A percentile compares a stretch with the other conserved stretches of the same genome.
phyloP scores from a whole-genome alignment of 2,888 invertebrate genomes.

The Syritta pipiens region DNA sequence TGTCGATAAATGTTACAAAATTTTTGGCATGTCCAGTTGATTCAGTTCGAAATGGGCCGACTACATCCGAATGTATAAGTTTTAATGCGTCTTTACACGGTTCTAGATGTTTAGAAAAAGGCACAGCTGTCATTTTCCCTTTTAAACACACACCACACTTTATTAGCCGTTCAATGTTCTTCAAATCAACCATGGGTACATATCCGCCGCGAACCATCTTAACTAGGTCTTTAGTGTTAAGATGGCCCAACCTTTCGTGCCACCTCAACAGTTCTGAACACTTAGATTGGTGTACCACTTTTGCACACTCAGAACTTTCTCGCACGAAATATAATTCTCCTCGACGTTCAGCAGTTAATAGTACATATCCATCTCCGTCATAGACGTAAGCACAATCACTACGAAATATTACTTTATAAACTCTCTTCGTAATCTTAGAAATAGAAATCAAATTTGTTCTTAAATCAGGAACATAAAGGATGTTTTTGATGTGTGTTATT shows the following conservation, averaged over 20 bases:
- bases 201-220: constrained; percentile 2
- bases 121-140: constrained; percentile 23
- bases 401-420: not conserved
- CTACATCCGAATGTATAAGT: constrained; percentile 32
- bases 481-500: constrained; percentile 3
- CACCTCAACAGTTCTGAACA: not conserved
- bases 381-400: not conserved
- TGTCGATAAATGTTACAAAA: constrained; percentile 49
- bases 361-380: not conserved
- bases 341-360: not conserved
- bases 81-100: constrained; percentile 11
- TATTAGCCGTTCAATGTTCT: constrained; percentile 4
- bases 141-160: constrained; percentile 18
- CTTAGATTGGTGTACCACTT: not conserved
- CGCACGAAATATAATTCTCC: constrained; percentile 1
- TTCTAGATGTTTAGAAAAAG: not conserved
- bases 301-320: not conserved
- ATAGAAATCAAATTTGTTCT: not conserved
- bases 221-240: constrained; percentile 33
- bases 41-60: constrained; percentile 26
- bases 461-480: not conserved
- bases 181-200: not conserved
- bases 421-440: not conserved
- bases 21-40: too few relatives aligned
- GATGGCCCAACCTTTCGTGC: constrained; percentile 10